phyloP scores from a whole-genome alignment of 2,888 invertebrate genomes.

The Plebejus anna region DNA sequence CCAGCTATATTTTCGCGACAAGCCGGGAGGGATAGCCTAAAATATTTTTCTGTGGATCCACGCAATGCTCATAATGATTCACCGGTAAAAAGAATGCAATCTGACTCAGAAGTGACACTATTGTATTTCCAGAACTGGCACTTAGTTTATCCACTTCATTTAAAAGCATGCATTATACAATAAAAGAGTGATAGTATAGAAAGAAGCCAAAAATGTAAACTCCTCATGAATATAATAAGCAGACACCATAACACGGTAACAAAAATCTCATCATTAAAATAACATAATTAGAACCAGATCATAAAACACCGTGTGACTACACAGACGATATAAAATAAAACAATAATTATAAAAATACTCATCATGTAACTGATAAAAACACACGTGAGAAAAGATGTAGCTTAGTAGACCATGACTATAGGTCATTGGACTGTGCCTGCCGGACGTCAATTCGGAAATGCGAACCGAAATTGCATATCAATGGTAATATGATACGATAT shows the following conservation, averaged over 20 bases:
- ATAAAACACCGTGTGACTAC: conserved; percentile 5
- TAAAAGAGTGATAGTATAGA: not conserved
- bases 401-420: conserved; percentile 12
- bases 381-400: conserved; percentile 10
- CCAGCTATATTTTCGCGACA: conserved; percentile 43
- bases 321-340: not conserved
- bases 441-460: conserved; percentile 58
- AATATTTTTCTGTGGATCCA: conserved; percentile 45
- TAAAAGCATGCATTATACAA: not conserved
- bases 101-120: conserved; percentile 26
- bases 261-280: not conserved
- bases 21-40: conserved; percentile 63
- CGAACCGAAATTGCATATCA: conserved; percentile 64
- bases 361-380: not conserved
- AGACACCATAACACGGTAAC: not conserved
- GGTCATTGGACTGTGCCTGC: conserved; percentile 57
- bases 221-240: not conserved
- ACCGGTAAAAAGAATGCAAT: conserved; percentile 27
- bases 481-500: conserved; percentile 47
- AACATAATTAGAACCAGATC: not conserved
- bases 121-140: conserved; percentile 22
- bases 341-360: not conserved
- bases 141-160: conserved; percentile 3
- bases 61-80: conserved; percentile 32
- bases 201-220: not conserved